Conservation (phyloP, 1,140 invertebrate species). For the Chironomus tepperi region DNA sequence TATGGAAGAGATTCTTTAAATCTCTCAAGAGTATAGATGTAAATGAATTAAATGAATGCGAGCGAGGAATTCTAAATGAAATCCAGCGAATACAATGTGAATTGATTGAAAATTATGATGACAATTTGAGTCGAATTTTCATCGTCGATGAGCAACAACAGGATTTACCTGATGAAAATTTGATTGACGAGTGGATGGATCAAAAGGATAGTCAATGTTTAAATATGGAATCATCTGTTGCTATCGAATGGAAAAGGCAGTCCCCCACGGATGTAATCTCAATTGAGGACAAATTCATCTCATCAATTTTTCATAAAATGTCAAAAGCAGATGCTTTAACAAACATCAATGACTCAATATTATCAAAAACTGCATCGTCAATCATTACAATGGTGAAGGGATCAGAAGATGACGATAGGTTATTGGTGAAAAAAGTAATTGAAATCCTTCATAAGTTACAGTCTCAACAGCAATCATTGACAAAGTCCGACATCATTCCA, state of each 20-base stretch:
- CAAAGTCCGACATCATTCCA: neutral
- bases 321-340: neutral
- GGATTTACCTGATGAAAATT: neutral
- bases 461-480: neutral
- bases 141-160: neutral
- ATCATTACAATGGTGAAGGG: constrained; percentile 4
- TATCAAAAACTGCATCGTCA: constrained; percentile 17
- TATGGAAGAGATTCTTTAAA: neutral
- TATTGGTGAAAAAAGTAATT: neutral
- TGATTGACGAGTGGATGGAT: neutral
- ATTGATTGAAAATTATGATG: neutral
- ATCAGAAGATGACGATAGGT: neutral
- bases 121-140: neutral
- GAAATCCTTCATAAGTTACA: neutral
- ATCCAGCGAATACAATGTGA: neutral
- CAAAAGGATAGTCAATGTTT: neutral
- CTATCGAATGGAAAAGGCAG: neutral
- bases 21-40: neutral
- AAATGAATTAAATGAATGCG: neutral
- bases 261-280: neutral
- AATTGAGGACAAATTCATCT: neutral
- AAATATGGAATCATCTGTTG: neutral
- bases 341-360: neutral
- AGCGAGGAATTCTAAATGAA: neutral
- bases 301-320: neutral